Percentiles rank a stretch among this genome's conserved stretches.
Evolutionary conservation across 2,888 invertebrate species (phyloP).

Genomic region (Mesodorylaimus sp.): DNA sequence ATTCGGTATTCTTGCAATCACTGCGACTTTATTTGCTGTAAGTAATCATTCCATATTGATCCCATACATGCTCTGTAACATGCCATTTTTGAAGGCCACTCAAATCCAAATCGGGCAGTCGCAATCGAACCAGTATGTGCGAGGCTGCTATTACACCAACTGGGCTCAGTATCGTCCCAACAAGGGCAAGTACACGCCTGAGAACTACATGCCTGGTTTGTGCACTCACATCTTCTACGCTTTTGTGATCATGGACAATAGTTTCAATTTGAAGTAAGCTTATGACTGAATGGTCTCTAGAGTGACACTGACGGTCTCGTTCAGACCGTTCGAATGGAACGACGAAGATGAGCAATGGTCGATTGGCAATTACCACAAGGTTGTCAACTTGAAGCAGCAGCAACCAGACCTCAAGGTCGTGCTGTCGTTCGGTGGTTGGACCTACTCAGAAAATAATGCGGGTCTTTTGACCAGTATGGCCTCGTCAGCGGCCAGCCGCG

Average conservation of each 20-base stretch:
- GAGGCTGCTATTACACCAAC: slow-evolving; percentile 56
- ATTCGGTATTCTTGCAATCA: too few species aligned
- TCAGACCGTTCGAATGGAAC: not conserved
- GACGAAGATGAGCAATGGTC: not conserved
- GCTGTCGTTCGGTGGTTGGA: not conserved
- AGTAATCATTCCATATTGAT: too few species aligned
- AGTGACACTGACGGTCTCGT: too few species aligned
- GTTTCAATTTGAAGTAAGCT: slow-evolving; percentile 28
- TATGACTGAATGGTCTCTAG: too few species aligned
- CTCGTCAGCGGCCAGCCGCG: not conserved
- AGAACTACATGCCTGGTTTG: slow-evolving; percentile 53
- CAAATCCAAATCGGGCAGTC: too few species aligned
- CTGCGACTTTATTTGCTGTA: too few species aligned
- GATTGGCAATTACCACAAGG: not conserved
- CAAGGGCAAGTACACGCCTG: slow-evolving; percentile 53
- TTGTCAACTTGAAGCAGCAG: not conserved
- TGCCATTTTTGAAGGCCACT: too few species aligned
- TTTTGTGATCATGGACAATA: slow-evolving; percentile 56
- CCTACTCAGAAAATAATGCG: not conserved
- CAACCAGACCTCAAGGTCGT: not conserved
- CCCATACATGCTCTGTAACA: too few species aligned
- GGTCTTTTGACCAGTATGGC: not conserved
- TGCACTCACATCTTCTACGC: slow-evolving; percentile 73
- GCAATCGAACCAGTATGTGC: too few species aligned
- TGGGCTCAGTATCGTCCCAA: slow-evolving; percentile 66